phyloP scores from a whole-genome alignment of 2,888 invertebrate genomes.

The Agonopterix subpropinquella region DNA sequence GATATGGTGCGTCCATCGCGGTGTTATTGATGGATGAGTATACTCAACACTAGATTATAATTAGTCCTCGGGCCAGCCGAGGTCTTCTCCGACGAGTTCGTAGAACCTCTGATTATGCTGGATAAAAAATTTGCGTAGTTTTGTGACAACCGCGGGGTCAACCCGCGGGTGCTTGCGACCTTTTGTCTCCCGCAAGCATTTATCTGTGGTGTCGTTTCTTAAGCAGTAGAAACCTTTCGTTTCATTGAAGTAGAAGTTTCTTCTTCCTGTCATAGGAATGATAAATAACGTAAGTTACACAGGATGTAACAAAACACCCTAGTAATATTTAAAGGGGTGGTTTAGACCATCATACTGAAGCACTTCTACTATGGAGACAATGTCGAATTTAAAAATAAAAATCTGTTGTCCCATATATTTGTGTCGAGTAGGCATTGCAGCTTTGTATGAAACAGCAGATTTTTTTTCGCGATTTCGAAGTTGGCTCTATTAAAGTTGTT shows the following conservation, averaged over 20 bases:
- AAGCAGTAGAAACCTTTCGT: conserved; percentile 97
- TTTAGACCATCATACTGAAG: no score
- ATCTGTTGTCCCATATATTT: no score
- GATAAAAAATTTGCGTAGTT: conserved; percentile 89
- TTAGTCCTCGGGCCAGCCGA: conserved; percentile 94
- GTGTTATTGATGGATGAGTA: neutral
- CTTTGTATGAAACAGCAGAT: no score
- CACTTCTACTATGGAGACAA: no score
- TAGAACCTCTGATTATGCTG: conserved; percentile 95
- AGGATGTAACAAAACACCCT: no score
- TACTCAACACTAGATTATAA: neutral
- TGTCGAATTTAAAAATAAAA: no score
- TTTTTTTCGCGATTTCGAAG: no score
- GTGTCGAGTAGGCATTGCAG: no score
- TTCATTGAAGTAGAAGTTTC: conserved; percentile 97
- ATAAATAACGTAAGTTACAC: no score
- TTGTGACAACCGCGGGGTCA: conserved; percentile 85
- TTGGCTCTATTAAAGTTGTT: no score
- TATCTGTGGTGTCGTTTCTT: conserved; percentile 87
- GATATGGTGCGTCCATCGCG: conserved; percentile 11
- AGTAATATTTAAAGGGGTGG: no score
- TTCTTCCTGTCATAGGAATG: conserved; percentile 69
- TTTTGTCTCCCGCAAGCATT: conserved; percentile 89
- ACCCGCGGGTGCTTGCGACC: conserved; percentile 90
- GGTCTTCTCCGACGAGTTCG: conserved; percentile 92